Evolutionary conservation across 2,113 vertebrate genomes (phyloP).

Genomic region (Gopherus evgoodei): DNA sequence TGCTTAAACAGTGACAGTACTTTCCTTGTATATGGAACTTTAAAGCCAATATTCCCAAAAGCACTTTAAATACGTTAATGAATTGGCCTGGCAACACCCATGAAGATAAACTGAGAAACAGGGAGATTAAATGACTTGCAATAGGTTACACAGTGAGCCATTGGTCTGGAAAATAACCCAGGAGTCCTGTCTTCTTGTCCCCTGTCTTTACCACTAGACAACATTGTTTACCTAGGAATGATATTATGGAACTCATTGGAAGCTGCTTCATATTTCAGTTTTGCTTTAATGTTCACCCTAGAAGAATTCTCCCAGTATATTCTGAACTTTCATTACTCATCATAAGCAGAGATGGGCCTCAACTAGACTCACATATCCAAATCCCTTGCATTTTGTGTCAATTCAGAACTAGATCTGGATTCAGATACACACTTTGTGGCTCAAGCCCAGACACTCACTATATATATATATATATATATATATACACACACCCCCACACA

Average conservation of each 20-base stretch:
- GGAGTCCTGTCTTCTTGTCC: not conserved
- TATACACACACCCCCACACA: no score
- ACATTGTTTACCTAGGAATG: not conserved
- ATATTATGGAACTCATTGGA: not conserved
- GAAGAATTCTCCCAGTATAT: constrained; percentile 31
- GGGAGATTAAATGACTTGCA: not conserved
- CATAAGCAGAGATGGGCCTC: constrained; percentile 21
- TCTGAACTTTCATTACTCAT: constrained; percentile 55
- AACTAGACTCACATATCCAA: not conserved
- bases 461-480: no score
- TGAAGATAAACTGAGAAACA: not conserved
- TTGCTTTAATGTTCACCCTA: constrained; percentile 49
- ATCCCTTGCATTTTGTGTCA: not conserved
- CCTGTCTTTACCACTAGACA: not conserved
- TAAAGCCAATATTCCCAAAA: not conserved
- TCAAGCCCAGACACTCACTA: not conserved
- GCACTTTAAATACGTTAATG: not conserved
- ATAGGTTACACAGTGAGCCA: not conserved
- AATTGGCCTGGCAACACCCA: not conserved
- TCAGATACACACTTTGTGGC: accelerated
- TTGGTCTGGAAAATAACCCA: not conserved
- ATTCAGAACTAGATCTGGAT: not conserved
- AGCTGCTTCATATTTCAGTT: not conserved
- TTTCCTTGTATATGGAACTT: not conserved
- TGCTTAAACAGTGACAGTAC: not conserved